Conservation (phyloP, 2,797 vertebrate genomes). For the Sylvia borin region DNA sequence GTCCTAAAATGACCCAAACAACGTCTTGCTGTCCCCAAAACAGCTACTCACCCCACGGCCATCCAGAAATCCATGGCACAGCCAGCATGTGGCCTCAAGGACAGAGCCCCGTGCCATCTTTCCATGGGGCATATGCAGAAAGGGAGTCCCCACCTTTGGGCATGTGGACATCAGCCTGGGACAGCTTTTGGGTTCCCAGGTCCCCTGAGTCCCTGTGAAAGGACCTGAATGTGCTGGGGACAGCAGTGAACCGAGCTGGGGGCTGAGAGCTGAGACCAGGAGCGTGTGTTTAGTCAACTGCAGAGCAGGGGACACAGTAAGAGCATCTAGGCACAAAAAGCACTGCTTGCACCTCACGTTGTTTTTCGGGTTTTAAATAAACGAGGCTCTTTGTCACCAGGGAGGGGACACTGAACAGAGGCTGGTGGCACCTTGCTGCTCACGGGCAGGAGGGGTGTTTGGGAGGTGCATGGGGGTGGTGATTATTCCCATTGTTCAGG, state of each 20-base stretch:
- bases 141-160: background rate
- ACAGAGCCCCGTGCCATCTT: background rate
- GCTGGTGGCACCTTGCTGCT: background rate
- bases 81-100: accelerated
- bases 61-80: background rate
- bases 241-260: background rate
- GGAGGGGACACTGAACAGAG: background rate
- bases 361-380: background rate
- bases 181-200: background rate
- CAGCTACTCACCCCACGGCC: accelerated
- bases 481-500: background rate
- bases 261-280: background rate
- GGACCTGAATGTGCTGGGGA: accelerated
- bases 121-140: accelerated
- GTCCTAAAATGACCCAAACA: background rate
- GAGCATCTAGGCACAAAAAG: background rate
- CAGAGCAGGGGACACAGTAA: background rate
- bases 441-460: background rate
- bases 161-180: background rate
- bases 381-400: background rate
- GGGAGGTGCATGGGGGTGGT: background rate
- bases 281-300: accelerated
- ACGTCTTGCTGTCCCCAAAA: background rate
- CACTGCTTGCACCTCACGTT: background rate
- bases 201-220: background rate